Conservation (phyloP, 2,113 vertebrate genomes). For the Spermophilus dauricus region DNA sequence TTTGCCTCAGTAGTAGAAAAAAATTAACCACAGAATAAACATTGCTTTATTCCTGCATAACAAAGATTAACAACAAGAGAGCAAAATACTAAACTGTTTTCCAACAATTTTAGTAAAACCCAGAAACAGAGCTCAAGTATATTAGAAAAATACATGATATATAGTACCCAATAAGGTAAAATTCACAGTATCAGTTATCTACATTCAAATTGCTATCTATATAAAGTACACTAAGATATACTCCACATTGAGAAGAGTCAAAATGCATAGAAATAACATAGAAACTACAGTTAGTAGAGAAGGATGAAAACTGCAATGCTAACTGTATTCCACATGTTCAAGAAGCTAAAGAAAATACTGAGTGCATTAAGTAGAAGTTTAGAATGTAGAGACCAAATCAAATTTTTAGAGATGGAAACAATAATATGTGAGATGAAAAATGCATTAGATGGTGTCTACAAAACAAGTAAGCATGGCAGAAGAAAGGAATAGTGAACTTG, state of each 20-base stretch:
- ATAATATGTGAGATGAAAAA: background rate
- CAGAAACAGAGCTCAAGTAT: background rate
- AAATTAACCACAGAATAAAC: constrained; percentile 19
- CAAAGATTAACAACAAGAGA: background rate
- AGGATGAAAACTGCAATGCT: background rate
- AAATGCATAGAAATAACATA: background rate
- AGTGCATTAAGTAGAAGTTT: background rate
- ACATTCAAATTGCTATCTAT: background rate
- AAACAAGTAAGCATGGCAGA: background rate
- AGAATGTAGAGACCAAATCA: background rate
- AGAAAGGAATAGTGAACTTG: background rate
- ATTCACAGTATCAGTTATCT: background rate
- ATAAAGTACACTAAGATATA: background rate
- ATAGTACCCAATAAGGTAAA: background rate
- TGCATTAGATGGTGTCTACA: background rate
- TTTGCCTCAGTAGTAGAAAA: background rate
- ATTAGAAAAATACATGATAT: background rate
- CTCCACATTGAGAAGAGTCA: background rate
- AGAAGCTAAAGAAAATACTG: background rate
- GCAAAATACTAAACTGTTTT: background rate
- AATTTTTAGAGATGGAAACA: background rate
- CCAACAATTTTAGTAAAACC: background rate
- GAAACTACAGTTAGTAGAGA: background rate
- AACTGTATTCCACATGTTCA: background rate
- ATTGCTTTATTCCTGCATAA: background rate